Base-by-base conservation (phyloP, 2,888 invertebrate genomes). In the Notocelia uddmanniana region DNA sequence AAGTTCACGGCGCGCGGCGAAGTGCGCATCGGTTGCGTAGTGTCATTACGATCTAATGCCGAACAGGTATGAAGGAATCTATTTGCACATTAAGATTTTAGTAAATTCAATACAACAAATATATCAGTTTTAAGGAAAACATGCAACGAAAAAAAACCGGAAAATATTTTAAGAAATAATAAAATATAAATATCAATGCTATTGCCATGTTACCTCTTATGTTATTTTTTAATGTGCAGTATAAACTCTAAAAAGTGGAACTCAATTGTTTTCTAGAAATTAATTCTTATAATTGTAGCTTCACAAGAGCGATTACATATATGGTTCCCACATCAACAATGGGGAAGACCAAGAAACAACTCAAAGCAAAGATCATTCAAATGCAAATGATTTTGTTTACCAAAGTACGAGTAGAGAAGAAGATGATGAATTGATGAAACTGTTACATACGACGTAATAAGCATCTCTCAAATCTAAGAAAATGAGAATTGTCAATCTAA, bases 1-100 rank as follows among this genome's bases (percentile, higher is more conserved):
- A 92, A 92, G 92, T 90, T 92, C 92, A 92, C 82, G 90, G 90
- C 81, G 82, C 76, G 74, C 50, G 64, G 45, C n/a, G 68, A 75
- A 68, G 68, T 76, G 75, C 72, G 73, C 76, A 77, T 76, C 76
- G 73, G 76, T 74, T 76, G 76, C 75, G 76, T 75, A 75, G 75
- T 72, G 62, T 55, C 72, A 62, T 64, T 66, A 59, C 72, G 62
- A 62, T 62, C 62, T 68, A 72, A 72, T 55, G 60, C 54, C 50
- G 41, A 60, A 60, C 59, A 37, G 50, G 34, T 57, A 45, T 31
- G 15, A 45, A n/a, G 45, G 45, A 45, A 45, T 45, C n/a, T n/a
- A 41, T 41, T n/a, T 45, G 5, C 15, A 41, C 41, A 41, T 41
- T 41, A 41, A 3, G n/a, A 41, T 9, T 31, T 31, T 8, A 26